Evolutionary conservation across 2,797 vertebrate genomes (phyloP).

Genomic region (Octomys mimax): DNA sequence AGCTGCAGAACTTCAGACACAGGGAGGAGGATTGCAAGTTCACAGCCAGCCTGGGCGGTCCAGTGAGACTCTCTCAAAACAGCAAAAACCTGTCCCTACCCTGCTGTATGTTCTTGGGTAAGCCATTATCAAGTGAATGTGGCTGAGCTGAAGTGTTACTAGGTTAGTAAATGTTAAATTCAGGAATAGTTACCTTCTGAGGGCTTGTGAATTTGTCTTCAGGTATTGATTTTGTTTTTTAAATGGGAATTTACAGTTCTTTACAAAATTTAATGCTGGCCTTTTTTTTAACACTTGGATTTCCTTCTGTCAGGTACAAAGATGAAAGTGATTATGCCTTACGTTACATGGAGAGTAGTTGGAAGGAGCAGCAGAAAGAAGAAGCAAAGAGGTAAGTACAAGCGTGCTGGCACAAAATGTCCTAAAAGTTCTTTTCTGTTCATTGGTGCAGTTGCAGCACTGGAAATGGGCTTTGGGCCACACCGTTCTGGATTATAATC

Average conservation of each 20-base stretch:
- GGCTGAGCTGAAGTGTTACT: not conserved
- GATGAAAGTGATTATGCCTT: conserved; percentile 99
- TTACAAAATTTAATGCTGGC: not conserved
- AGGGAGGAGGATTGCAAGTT: not conserved
- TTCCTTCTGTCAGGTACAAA: conserved; percentile 92
- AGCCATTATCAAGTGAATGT: not conserved
- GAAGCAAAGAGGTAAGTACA: conserved; percentile 95
- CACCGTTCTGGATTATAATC: not conserved
- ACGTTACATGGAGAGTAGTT: conserved; percentile 98
- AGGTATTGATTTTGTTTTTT: not conserved
- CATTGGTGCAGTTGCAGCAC: not conserved
- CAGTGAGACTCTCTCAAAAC: not conserved
- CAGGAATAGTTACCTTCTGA: not conserved
- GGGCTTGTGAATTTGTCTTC: conserved; percentile 12
- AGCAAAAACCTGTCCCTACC: not conserved
- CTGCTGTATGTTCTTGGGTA: not conserved
- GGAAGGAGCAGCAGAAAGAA: conserved; percentile 98
- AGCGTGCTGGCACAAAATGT: not conserved
- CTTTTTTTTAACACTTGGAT: conserved; percentile 12
- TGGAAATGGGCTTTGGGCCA: not conserved
- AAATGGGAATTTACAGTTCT: conserved; percentile 3
- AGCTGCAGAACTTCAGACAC: not conserved
- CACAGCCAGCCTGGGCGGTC: not conserved
- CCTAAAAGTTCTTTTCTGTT: not conserved
- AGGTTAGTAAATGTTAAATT: not conserved